phyloP scores from a whole-genome alignment of 2,113 vertebrate species.

The Numenius arquata region DNA sequence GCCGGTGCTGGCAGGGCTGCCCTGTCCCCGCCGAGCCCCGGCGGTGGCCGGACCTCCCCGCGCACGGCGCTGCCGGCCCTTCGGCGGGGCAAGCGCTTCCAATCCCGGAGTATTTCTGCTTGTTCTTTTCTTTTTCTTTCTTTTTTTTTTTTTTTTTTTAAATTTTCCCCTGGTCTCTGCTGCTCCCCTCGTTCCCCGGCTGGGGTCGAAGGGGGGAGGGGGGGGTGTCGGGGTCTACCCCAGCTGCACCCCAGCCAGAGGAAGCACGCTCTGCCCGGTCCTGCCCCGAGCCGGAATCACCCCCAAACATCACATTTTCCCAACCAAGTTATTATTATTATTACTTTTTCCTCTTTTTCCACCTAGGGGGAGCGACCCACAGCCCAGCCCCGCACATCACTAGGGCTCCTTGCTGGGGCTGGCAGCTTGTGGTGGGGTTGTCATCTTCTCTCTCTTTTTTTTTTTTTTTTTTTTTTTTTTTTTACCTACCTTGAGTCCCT shows the following conservation, averaged over 20 bases:
- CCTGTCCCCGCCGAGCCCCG: neutral
- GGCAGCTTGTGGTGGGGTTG: neutral
- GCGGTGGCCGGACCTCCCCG: neutral
- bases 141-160: neutral
- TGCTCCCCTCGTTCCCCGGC: neutral
- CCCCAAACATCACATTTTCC: neutral
- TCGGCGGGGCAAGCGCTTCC: neutral
- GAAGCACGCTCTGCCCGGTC: neutral
- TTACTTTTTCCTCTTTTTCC: neutral
- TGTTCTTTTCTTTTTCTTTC: no score
- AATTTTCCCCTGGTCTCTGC: neutral
- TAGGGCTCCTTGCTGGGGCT: neutral
- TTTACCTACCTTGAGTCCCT: constrained; percentile 69
- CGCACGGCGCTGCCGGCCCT: neutral
- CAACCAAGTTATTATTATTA: neutral
- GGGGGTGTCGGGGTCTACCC: neutral
- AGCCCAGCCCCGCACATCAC: neutral
- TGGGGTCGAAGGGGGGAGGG: neutral
- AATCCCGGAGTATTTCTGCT: neutral
- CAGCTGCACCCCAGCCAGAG: neutral
- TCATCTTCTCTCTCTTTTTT: no score
- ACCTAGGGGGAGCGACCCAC: neutral
- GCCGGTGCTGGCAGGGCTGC: neutral
- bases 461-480: neutral
- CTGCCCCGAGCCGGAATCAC: neutral